Percentiles rank a stretch among this genome's conserved stretches.
Conservation (phyloP, 37 sponge, comb jelly and placozoan species). For the Eunapius fragilis region DNA sequence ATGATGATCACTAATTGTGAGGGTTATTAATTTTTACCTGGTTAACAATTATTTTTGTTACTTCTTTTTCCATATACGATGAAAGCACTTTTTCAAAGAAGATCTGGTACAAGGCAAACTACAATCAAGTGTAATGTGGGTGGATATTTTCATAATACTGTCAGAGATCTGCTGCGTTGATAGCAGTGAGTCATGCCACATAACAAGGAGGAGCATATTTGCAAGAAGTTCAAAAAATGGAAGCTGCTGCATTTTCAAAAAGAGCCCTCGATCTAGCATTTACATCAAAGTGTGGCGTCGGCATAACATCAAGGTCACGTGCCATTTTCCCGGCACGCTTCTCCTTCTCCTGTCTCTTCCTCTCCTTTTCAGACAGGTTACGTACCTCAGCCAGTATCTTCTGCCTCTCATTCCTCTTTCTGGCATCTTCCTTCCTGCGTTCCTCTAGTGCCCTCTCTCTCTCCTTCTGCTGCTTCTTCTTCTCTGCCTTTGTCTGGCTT, state of each 20-base stretch:
- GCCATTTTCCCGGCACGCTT: constrained; percentile 20
- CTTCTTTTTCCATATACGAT: too few relatives aligned
- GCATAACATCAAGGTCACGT: constrained; percentile 15
- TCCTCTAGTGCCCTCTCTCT: not conserved
- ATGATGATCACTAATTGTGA: too few relatives aligned
- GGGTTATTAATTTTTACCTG: too few relatives aligned
- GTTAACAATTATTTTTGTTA: too few relatives aligned
- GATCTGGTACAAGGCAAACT: too few relatives aligned
- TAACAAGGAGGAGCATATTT: too few relatives aligned
- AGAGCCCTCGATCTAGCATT: constrained; percentile 33
- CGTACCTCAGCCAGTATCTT: constrained; percentile 7
- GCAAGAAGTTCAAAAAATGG: constrained; percentile 33
- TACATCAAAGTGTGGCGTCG: not conserved
- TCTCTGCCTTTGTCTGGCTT: not conserved
- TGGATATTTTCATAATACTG: too few relatives aligned
- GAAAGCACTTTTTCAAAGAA: too few relatives aligned
- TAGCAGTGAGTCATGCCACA: too few relatives aligned
- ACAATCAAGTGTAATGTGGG: too few relatives aligned
- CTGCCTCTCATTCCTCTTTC: constrained; percentile 2
- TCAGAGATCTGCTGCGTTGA: too few relatives aligned
- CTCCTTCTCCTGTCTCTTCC: constrained; percentile 27
- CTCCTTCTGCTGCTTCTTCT: not conserved
- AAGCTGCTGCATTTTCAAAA: constrained; percentile 45
- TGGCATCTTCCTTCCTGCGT: not conserved
- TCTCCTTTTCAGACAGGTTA: constrained; percentile 15